Percentiles rank a stretch among this genome's conserved stretches.
These are phyloP conservation scores for Pyrocephalus nanus DNA, from an alignment of 2,797 vertebrate genomes.

Conservation along the genomic window DNA sequence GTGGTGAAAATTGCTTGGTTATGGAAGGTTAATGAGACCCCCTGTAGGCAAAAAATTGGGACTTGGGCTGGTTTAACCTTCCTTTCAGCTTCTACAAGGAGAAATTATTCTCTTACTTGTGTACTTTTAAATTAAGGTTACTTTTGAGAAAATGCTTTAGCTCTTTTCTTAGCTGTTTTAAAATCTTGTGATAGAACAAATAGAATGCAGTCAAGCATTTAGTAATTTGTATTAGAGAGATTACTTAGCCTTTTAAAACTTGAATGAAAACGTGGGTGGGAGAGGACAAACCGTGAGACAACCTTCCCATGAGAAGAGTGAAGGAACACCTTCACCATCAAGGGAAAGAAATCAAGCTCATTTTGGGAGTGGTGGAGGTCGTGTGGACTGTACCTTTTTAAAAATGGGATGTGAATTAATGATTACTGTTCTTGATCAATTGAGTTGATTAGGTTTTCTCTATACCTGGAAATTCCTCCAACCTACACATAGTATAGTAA, in stretches of 20 bases:
- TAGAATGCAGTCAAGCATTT: not conserved
- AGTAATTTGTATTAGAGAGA: not conserved
- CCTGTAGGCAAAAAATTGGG: not conserved
- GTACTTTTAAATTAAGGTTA: not conserved
- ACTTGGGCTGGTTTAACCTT: not conserved
- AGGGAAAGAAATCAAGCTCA: not conserved
- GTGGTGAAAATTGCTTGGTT: not conserved
- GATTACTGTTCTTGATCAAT: not conserved
- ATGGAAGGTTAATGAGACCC: not conserved
- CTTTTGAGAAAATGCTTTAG: not conserved
- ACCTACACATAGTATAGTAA: not conserved
- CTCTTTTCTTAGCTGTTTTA: not conserved
- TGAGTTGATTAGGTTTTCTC: not conserved
- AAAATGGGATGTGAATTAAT: not conserved
- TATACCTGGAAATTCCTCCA: not conserved
- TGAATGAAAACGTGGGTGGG: accelerated
- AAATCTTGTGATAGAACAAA: not conserved
- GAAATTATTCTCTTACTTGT: not conserved
- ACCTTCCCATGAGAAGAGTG: not conserved
- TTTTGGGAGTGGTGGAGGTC: not conserved
- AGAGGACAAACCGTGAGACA: not conserved
- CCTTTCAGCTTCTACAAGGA: not conserved
- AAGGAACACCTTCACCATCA: not conserved
- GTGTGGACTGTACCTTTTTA: not conserved
- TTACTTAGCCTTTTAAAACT: not conserved